These are phyloP conservation scores for Trichosurus vulpecula DNA, from an alignment of 2,797 vertebrate genomes.

Conservation along the genomic window DNA sequence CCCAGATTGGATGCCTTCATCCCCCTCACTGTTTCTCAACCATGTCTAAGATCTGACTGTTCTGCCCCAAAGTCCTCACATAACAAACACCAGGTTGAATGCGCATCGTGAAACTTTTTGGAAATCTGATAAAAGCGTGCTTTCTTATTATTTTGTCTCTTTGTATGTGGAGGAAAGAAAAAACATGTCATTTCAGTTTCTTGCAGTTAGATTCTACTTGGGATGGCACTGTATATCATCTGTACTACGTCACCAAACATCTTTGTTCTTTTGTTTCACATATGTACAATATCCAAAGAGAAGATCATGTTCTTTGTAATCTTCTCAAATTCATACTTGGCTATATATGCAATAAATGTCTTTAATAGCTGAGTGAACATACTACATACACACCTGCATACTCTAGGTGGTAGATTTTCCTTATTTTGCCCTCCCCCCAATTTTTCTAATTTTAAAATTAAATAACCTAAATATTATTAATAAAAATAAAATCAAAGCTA, in stretches of 20 bases:
- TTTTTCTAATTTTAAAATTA: conserved; percentile 29
- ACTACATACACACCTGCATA: conserved; percentile 2
- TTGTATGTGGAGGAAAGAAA: neutral
- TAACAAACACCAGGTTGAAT: neutral
- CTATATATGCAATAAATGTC: neutral
- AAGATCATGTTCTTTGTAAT: neutral
- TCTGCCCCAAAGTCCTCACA: neutral
- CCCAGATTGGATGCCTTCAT: neutral
- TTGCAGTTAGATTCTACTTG: too few relatives aligned
- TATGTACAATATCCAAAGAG: neutral
- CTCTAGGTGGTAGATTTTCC: conserved; percentile 35
- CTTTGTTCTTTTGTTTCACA: neutral
- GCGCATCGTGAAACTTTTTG: neutral
- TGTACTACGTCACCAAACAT: neutral
- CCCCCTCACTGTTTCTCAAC: too few relatives aligned
- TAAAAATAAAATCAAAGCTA: conserved; percentile 10
- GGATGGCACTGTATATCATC: too few relatives aligned
- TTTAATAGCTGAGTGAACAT: neutral
- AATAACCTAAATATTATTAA: neutral
- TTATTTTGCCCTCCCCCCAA: conserved; percentile 36
- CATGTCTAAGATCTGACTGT: neutral
- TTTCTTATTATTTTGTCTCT: neutral
- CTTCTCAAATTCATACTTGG: neutral
- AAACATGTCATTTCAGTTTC: neutral
- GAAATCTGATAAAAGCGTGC: neutral